These are phyloP conservation scores for Rhombomys opimus DNA, from an alignment of 2,113 vertebrate species.

Conservation along the genomic window DNA sequence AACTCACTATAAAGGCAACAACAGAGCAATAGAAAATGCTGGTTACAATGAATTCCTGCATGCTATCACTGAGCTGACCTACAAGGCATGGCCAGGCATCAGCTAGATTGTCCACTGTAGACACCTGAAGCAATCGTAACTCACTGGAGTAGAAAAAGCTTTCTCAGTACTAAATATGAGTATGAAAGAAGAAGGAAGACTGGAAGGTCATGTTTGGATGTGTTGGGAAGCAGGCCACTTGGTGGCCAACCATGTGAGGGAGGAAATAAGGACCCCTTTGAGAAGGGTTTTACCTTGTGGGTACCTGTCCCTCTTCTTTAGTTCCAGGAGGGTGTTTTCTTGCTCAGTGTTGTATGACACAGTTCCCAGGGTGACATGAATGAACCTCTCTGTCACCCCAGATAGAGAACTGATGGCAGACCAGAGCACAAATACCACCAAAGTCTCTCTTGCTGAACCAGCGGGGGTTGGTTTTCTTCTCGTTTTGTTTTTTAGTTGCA, in stretches of 20 bases:
- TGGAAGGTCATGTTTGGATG: too few relatives aligned
- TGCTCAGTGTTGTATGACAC: not conserved
- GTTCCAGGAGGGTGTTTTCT: not conserved
- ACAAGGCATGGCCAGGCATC: accelerated
- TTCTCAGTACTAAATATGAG: not conserved
- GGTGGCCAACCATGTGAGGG: not conserved
- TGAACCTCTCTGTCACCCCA: not conserved
- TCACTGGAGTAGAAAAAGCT: not conserved
- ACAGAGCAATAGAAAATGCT: not conserved
- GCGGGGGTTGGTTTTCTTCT: not conserved
- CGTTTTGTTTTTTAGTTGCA: not conserved
- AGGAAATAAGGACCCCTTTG: too few relatives aligned
- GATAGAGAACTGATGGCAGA: not conserved
- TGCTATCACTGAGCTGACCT: accelerated
- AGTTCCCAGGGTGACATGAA: not conserved
- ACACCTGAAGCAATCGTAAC: too few relatives aligned
- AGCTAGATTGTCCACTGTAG: not conserved
- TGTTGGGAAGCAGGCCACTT: not conserved
- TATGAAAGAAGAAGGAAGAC: not conserved
- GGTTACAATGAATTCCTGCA: not conserved
- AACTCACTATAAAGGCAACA: not conserved
- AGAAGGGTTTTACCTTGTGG: accelerated
- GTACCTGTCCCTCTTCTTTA: too few relatives aligned
- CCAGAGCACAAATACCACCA: not conserved
- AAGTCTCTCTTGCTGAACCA: not conserved